A percentile compares a stretch with the other conserved stretches of the same genome.
Conservation (phyloP, 2,113 vertebrate genomes). For the Cichladusa arquata region DNA sequence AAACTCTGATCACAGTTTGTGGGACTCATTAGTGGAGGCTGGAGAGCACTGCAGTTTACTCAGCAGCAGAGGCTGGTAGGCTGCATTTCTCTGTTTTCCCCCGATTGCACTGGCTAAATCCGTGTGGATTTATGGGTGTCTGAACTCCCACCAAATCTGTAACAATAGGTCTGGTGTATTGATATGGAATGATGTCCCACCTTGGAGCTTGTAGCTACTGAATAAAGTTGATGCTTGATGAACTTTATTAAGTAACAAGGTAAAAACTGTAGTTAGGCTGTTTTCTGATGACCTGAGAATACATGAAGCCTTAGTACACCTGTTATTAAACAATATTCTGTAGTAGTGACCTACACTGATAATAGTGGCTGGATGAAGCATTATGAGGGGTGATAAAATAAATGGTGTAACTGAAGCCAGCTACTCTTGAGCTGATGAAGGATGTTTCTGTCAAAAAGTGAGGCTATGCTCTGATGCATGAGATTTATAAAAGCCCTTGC, state of each 20-base stretch:
- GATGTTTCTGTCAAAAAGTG: not conserved
- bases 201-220: not conserved
- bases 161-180: not conserved
- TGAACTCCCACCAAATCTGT: not conserved
- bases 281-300: not conserved
- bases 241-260: not conserved
- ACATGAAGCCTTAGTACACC: not conserved
- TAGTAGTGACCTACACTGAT: not conserved
- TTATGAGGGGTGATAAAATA: not conserved
- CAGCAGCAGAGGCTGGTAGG: not conserved
- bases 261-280: not conserved
- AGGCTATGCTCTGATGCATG: not conserved
- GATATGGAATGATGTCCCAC: not conserved
- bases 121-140: not conserved
- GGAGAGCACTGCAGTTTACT: not conserved
- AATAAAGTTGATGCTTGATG: not conserved
- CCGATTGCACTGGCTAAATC: not conserved
- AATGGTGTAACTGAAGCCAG: not conserved
- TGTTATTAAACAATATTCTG: not conserved
- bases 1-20: rapidly evolving
- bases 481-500: not conserved
- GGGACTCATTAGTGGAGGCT: not conserved
- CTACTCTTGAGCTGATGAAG: not conserved
- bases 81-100: not conserved
- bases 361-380: not conserved